Evolutionary conservation across 2,797 vertebrate species (phyloP).

Genomic region (Anguilla pacifica): DNA sequence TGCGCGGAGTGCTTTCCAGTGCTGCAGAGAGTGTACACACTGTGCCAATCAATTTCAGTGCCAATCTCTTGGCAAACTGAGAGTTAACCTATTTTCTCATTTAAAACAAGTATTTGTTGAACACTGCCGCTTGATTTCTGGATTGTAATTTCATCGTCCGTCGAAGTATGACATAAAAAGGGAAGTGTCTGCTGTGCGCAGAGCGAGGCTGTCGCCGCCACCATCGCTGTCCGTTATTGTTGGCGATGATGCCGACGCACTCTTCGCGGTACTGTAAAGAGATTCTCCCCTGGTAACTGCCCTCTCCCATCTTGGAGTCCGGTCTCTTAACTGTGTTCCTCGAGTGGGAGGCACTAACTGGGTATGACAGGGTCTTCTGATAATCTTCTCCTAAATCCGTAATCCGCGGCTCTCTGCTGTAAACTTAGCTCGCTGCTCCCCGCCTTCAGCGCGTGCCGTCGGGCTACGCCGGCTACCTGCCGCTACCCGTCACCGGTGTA

Average conservation of each 20-base stretch:
- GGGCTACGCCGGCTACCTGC: conserved; percentile 33
- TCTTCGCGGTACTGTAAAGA: neutral
- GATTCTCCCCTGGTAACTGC: conserved; percentile 29
- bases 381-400: conserved; percentile 70
- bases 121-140: neutral
- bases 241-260: neutral
- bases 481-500: conserved; percentile 30
- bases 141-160: conserved; percentile 17
- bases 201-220: conserved; percentile 31
- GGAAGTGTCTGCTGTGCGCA: neutral
- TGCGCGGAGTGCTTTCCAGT: neutral
- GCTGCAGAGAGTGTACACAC: neutral
- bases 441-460: conserved; percentile 49
- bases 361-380: conserved; percentile 54
- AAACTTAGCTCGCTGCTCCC: conserved; percentile 55
- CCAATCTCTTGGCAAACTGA: neutral
- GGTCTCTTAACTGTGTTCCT: conserved; percentile 61
- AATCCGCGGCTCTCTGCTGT: conserved; percentile 62
- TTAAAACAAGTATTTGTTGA: neutral
- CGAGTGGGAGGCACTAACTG: conserved; percentile 51
- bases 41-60: neutral
- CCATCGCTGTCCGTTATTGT: neutral
- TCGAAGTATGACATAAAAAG: neutral
- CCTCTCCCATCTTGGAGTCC: conserved; percentile 46
- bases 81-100: neutral